Percentiles rank a stretch among this genome's conserved stretches.
Conservation (phyloP, 2,113 vertebrate species). For the Asarcornis scutulata region DNA sequence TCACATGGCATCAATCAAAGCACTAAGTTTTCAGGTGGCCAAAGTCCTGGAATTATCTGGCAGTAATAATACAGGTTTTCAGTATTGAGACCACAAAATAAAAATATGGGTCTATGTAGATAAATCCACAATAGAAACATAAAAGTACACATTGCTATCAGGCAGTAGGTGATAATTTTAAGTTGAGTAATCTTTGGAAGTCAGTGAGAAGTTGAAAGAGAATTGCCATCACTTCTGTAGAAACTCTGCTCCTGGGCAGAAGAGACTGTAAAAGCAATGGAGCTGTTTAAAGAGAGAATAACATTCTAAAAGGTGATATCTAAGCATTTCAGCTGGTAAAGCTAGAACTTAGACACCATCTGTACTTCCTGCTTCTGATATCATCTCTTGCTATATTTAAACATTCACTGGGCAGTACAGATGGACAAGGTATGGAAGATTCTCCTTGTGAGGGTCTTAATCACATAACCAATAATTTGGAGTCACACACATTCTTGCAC, state of each 20-base stretch:
- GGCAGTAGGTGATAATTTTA: rapidly evolving
- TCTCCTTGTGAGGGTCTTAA: not conserved
- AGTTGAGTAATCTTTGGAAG: not conserved
- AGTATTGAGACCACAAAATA: not conserved
- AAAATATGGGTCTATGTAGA: not conserved
- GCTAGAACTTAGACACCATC: not conserved
- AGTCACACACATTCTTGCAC: rapidly evolving
- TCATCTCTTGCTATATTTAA: not conserved
- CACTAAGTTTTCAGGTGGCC: not conserved
- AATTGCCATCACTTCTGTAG: not conserved
- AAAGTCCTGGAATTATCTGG: not conserved
- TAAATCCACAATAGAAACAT: not conserved
- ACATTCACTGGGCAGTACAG: not conserved
- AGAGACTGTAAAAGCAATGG: not conserved
- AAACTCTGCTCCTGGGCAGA: not conserved
- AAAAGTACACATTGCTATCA: not conserved
- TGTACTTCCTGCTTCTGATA: rapidly evolving
- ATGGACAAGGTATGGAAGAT: not conserved
- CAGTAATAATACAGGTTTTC: not conserved
- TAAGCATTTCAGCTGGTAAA: not conserved
- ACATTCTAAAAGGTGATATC: not conserved
- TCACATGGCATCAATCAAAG: not conserved
- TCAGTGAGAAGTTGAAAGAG: not conserved
- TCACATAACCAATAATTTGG: too few species aligned
- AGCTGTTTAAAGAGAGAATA: not conserved